Evolutionary conservation across 2,888 invertebrate genomes (phyloP), one percentile per base, ranked within the genome.

Genomic region (Bembecia ichneumoniformis): DNA sequence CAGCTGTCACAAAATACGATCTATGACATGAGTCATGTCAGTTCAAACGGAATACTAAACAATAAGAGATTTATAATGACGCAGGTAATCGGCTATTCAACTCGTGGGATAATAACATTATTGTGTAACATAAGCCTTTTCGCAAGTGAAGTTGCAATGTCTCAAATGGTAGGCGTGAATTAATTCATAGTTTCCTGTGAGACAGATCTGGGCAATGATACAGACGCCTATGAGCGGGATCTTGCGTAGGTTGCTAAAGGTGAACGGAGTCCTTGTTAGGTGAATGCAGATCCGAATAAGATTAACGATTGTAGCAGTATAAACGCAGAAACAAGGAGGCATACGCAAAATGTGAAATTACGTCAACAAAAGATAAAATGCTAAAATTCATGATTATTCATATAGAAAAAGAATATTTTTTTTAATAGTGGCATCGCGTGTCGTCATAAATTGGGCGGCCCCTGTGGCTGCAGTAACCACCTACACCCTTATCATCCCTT

Each of bases 101-200:
- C n/a, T 14, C 13, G 48, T 46, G 48, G 47, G 47, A 47, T 51
- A 51, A 51, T 51, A 43, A 15, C 48, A 44, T 45, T 46, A 45
- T 40, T 40, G n/a, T 3, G 28, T 14, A 14, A 40, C 13, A 40
- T 40, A 40, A 13, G 40, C 7, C 40, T 40, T n/a, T 40, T 40
- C 14, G 47, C 20, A 48, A 46, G 34, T 46, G 11, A 44, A 44
- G 17, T 47, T 50, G 43, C 43, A 46, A 35, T 14, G 35, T 46
- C 45, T 43, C 28, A 15, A 20, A 55, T 56, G 53, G 56, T 54
- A 52, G 58, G 53, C 45, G 54, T 50, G 53, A 50, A 51, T 52
- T 51, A 55, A 57, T 54, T 53, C 55, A 58, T 52, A 51, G 52
- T 56, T 55, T 55, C 54, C 53, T 57, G 53, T 16, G 40, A 46